phyloP scores from a whole-genome alignment of 2,888 invertebrate species.

The Megalurothrips usitatus region DNA sequence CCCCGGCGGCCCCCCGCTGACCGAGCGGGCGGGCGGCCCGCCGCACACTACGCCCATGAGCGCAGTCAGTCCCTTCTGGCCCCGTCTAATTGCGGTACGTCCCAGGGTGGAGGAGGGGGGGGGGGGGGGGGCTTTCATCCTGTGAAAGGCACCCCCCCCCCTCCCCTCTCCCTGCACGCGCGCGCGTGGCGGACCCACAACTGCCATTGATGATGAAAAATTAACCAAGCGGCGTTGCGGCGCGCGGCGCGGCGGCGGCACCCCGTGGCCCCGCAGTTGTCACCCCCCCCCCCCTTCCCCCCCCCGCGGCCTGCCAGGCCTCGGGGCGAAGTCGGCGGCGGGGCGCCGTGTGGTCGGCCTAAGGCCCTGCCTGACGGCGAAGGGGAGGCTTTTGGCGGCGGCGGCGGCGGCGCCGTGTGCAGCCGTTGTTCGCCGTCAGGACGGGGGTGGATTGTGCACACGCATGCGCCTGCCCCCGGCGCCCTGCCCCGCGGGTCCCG shows the following conservation, averaged over 20 bases:
- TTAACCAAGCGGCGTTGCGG: neutral
- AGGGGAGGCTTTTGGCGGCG: neutral
- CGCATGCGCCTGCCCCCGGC: too few species aligned
- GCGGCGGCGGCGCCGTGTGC: neutral
- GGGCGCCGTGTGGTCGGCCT: neutral
- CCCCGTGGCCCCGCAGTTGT: too few species aligned
- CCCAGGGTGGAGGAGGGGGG: neutral
- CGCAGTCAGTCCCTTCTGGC: neutral
- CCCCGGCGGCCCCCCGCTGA: neutral
- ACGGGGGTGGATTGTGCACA: neutral
- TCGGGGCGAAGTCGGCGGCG: neutral
- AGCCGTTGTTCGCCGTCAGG: neutral
- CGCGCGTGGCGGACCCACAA: conserved; percentile 3
- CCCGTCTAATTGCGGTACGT: conserved; percentile 8
- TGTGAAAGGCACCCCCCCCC: neutral
- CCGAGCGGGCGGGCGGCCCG: neutral
- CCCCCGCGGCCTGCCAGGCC: too few species aligned
- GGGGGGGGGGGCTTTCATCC: neutral
- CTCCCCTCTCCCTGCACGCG: neutral
- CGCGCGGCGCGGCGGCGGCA: conserved; percentile 4
- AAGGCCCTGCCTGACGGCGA: neutral
- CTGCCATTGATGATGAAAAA: conserved; percentile 20
- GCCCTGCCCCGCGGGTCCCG: too few species aligned
- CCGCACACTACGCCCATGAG: neutral
- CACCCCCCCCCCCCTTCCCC: too few species aligned